Evolutionary conservation across 2,113 vertebrate species (phyloP).

Genomic region (Erythrolamprus reginae): DNA sequence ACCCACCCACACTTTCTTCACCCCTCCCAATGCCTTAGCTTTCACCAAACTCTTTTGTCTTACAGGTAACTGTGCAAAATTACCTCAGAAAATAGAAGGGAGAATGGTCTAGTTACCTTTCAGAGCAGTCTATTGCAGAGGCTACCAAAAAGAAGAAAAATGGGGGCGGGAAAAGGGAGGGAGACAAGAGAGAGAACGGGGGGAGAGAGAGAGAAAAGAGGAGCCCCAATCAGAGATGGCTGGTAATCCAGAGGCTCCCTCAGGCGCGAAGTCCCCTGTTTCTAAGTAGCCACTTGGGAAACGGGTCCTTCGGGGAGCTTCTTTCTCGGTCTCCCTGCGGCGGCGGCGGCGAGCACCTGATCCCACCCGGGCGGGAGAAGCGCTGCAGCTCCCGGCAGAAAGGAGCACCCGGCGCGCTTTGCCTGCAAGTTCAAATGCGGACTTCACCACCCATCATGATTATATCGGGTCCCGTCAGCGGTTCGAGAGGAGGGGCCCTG

Average conservation of each 20-base stretch:
- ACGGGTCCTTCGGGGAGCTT: not conserved
- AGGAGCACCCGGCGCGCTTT: constrained; percentile 62
- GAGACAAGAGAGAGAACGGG: not conserved
- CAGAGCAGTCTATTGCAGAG: constrained; percentile 65
- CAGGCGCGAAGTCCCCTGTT: constrained; percentile 52
- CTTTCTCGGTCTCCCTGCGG: too few relatives aligned
- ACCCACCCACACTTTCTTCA: too few relatives aligned
- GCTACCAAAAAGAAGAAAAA: constrained; percentile 21
- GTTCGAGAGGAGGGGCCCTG: constrained; percentile 79
- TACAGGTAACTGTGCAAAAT: too few relatives aligned
- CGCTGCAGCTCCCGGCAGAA: constrained; percentile 53
- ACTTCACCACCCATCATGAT: constrained; percentile 84
- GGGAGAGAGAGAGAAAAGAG: not conserved
- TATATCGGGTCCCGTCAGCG: constrained; percentile 83
- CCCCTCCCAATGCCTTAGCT: constrained; percentile 43
- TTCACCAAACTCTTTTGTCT: constrained; percentile 61
- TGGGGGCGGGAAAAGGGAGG: not conserved
- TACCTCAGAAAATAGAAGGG: fast-evolving
- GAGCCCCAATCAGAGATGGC: constrained; percentile 49
- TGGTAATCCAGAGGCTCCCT: constrained; percentile 61
- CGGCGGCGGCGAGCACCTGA: constrained; percentile 57
- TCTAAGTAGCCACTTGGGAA: constrained; percentile 26
- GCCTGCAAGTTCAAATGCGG: constrained; percentile 84
- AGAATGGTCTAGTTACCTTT: constrained; percentile 68
- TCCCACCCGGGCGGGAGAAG: constrained; percentile 21